A percentile compares a stretch with the other conserved stretches of the same genome.
These are phyloP conservation scores for Lochmaea capreae DNA, from an alignment of 2,888 invertebrate genomes.

Conservation along the genomic window DNA sequence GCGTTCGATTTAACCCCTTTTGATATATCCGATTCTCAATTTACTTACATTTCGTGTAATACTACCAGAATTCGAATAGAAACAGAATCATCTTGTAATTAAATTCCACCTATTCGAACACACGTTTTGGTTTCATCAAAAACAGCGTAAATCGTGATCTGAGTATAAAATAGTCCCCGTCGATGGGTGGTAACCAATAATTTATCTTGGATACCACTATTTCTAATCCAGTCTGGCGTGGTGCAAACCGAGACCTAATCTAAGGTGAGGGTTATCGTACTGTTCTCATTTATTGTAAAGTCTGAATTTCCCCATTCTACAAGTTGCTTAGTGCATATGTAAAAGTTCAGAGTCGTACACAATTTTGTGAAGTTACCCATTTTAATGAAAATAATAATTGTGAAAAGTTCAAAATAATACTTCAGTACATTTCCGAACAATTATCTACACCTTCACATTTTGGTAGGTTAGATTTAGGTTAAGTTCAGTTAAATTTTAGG, in stretches of 20 bases:
- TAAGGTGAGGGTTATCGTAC: conserved; percentile 14
- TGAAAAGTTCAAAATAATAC: not conserved
- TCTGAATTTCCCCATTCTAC: conserved; percentile 3
- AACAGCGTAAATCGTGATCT: conserved; percentile 10
- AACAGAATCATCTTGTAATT: not conserved
- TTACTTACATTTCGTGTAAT: not conserved
- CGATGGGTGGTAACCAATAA: conserved; percentile 18
- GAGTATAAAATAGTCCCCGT: conserved; percentile 5
- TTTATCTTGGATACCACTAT: conserved; percentile 13
- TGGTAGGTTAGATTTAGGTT: too few relatives aligned
- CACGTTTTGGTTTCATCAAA: conserved; percentile 6
- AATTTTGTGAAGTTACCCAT: not conserved
- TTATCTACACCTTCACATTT: too few relatives aligned
- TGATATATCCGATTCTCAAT: not conserved
- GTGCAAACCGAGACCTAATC: conserved; percentile 11
- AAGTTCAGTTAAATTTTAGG: too few relatives aligned
- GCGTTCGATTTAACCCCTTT: too few relatives aligned
- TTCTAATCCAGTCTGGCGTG: conserved; percentile 15
- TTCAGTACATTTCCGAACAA: too few relatives aligned
- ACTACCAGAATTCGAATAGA: not conserved
- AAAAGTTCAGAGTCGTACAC: not conserved
- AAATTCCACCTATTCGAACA: conserved; percentile 4
- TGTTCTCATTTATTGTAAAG: conserved; percentile 6
- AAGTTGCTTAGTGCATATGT: conserved; percentile 4
- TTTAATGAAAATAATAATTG: not conserved